Evolutionary conservation across 2,797 vertebrate genomes (phyloP).

Genomic region (Morus bassanus): DNA sequence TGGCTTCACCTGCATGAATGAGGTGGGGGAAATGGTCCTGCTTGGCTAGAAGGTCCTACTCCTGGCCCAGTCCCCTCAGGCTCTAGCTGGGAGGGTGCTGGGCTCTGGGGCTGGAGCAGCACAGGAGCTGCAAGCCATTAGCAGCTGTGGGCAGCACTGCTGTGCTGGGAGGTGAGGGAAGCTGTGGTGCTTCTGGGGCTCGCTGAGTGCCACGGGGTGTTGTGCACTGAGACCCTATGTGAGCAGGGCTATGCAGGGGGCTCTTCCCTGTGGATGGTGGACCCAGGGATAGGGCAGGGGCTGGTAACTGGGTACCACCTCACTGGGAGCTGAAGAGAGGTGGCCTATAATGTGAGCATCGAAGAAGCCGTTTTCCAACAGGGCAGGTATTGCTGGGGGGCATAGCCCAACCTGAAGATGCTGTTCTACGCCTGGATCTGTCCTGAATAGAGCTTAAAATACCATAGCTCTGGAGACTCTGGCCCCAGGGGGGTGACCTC

Average conservation of each 20-base stretch:
- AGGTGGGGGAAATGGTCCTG: not conserved
- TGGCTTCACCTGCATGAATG: not conserved
- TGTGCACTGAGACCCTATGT: not conserved
- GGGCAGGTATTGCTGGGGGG: not conserved
- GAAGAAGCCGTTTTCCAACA: not conserved
- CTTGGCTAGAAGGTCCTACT: not conserved
- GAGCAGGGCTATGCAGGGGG: no score
- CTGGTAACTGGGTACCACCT: not conserved
- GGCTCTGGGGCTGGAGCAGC: not conserved
- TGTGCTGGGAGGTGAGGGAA: not conserved
- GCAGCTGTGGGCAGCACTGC: not conserved
- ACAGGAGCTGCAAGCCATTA: fast-evolving
- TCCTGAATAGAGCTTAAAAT: not conserved
- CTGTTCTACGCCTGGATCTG: not conserved
- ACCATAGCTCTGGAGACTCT: not conserved
- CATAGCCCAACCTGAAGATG: not conserved
- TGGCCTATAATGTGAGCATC: not conserved
- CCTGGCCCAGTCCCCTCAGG: not conserved
- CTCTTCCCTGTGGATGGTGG: not conserved
- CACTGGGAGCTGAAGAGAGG: not conserved
- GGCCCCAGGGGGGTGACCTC: fast-evolving
- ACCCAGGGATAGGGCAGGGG: not conserved
- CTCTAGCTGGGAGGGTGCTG: not conserved
- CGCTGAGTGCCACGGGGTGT: not conserved
- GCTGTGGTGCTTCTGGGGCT: not conserved